Conservation (phyloP, 2,113 vertebrate species). For the Numida meleagris region DNA sequence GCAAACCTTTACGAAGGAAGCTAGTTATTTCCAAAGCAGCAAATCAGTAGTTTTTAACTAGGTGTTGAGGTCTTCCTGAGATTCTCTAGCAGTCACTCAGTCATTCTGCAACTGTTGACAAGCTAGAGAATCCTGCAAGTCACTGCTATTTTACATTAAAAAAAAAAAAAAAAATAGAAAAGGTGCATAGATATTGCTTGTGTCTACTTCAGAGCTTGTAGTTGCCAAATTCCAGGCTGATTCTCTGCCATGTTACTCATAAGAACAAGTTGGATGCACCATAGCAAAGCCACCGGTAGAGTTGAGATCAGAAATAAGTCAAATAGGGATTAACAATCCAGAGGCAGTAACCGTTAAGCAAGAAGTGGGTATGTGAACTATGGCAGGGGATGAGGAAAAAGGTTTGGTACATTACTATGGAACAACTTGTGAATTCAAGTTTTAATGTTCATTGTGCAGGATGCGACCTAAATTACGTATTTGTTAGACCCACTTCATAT, state of each 20-base stretch:
- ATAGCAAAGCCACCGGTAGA: neutral
- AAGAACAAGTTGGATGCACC: neutral
- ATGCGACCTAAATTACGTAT: neutral
- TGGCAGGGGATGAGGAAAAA: neutral
- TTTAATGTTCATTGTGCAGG: neutral
- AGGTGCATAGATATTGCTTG: rapidly evolving
- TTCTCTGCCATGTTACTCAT: rapidly evolving
- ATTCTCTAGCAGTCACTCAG: neutral
- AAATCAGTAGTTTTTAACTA: neutral
- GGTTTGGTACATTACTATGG: neutral
- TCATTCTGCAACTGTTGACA: neutral
- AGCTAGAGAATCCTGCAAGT: neutral
- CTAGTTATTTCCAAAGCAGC: neutral
- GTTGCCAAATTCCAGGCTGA: rapidly evolving
- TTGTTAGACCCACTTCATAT: rapidly evolving
- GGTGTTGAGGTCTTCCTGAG: neutral
- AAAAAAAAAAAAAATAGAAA: neutral
- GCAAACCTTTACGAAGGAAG: neutral
- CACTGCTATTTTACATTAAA: neutral
- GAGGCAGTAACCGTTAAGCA: neutral
- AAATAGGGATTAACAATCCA: neutral
- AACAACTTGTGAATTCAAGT: rapidly evolving
- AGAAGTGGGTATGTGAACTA: neutral
- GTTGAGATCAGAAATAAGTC: rapidly evolving
- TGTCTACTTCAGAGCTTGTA: neutral